Evolutionary conservation across 2,113 vertebrate genomes (phyloP), one percentile per base, ranked within the genome.

Genomic region (Menura novaehollandiae): DNA sequence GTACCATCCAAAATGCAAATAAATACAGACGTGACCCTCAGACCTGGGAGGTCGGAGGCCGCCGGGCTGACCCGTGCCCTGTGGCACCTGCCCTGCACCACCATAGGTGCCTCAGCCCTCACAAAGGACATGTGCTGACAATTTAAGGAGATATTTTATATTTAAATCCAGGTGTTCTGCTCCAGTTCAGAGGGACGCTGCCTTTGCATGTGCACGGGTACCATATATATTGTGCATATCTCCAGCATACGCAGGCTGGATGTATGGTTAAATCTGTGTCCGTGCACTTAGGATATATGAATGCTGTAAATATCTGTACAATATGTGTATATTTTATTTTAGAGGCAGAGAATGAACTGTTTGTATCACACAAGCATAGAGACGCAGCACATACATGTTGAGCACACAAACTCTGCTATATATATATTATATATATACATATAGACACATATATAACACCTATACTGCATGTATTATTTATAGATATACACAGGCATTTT

Each of bases 231-330:
- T 4, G 41, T 43, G 69, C 76, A 9, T 51, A 68, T 64, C 71
- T 20, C 3, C 68, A 89, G 88, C 95, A 56, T 7, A 22, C 1
- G 7, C 64, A 11, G 76, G 37, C 68, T 71, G 88, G 67, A 3
- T 13, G 77, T 30, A 11, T 55, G 55, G 47, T 63, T 71, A 51
- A 32, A 77, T 18, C 67, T 41, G 18, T n/a, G 58, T 32, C 78
- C 2, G 0, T 62, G 62, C 72, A 52, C 80, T 75, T 32, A 41
- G 4, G 3, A 83, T 93, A 80, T 88, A 78, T 59, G 90, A 88
- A 86, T 67, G 90, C 75, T 90, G 95, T 84, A 93, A 95, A 91
- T 77, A 91, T 35, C 93, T 77, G 59, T 24, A 41, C 81, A 76
- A 58, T 53, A 28, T 19, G 43, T 3, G 26, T 37, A 7, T 49